phyloP scores from a whole-genome alignment of 2,797 vertebrate species.

The Eupleurogrammus muticus region DNA sequence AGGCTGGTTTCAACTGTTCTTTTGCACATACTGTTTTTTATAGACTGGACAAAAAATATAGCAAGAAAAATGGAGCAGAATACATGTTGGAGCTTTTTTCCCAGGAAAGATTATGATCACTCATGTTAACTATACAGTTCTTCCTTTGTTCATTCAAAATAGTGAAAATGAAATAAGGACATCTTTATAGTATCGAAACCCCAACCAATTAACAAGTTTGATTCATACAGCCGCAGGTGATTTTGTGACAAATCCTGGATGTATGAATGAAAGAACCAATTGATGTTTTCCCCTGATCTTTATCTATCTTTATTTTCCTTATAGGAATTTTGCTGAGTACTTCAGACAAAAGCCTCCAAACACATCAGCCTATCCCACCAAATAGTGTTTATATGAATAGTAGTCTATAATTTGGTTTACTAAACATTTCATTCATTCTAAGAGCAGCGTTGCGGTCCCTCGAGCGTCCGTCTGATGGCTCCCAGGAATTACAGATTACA shows the following conservation, averaged over 20 bases:
- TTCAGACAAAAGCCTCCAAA: constrained; percentile 13
- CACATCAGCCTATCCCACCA: background rate
- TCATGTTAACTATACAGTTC: background rate
- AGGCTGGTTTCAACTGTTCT: too few species aligned
- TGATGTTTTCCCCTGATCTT: background rate
- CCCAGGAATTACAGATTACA: constrained; percentile 40
- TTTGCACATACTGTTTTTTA: too few species aligned
- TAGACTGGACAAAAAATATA: too few species aligned
- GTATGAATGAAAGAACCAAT: background rate
- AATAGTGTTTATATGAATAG: constrained; percentile 8
- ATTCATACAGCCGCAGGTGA: background rate
- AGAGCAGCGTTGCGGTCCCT: constrained; percentile 5
- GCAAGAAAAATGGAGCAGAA: too few species aligned
- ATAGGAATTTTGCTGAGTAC: background rate
- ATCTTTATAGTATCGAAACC: background rate
- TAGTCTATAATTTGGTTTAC: constrained; percentile 38
- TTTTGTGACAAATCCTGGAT: background rate
- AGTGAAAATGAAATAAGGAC: background rate
- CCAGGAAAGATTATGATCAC: too few species aligned
- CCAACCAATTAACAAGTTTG: background rate
- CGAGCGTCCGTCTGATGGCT: constrained; percentile 9
- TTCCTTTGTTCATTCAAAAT: background rate
- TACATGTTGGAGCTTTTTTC: background rate
- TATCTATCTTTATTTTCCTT: background rate
- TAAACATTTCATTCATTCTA: constrained; percentile 10